Base-by-base conservation (phyloP, 2,113 vertebrate species). In the Plecotus auritus region DNA sequence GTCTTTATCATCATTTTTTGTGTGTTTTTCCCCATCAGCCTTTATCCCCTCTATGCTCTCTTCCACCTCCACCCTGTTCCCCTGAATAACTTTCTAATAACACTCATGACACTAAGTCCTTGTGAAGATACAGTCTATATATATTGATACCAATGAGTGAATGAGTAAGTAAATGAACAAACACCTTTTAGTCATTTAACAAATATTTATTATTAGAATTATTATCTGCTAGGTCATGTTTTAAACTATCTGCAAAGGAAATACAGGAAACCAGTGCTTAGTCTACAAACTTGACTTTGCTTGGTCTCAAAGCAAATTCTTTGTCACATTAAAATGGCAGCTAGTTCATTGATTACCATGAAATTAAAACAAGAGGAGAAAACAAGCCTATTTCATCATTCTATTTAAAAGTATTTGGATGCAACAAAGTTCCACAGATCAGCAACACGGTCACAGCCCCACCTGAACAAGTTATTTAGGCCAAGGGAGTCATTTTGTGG, bases 291-390 rank as follows among this genome's bases (percentile, higher is more conserved):
- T 12, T 84, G 20, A 61, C 7, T 35, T 18, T 64, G 17, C 32
- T 89, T 90, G n/a, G 5, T 92, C 45, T 70, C 54, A 85, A 61
- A 90, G 42, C 4, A 92, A 80, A 84, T 83, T 92, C 40, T 81
- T 26, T 91, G 42, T 90, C 66, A 42, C 91, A 66, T 51, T 56
- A 76, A 93, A 93, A 76, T 81, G 28, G 2, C 2, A 89, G 13
- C 20, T 23, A 51, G 9, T 49, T 56, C 35, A 88, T 20, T 72
- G 72, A 69, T 66, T 54, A 54, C 9, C 8, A 64, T 40, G 9
- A 10, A 90, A 73, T 45, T n/a, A 90, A 91, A 17, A 80, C 17
- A 54, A 82, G 14, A 88, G 16, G 87, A 67, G 66, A 80, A 40
- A 1, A 51, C 1, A 89, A 56, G 9, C 1, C 17, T 77, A 59